Evolutionary conservation across 2,888 invertebrate genomes (phyloP).

Genomic region (Meta bourneti): DNA sequence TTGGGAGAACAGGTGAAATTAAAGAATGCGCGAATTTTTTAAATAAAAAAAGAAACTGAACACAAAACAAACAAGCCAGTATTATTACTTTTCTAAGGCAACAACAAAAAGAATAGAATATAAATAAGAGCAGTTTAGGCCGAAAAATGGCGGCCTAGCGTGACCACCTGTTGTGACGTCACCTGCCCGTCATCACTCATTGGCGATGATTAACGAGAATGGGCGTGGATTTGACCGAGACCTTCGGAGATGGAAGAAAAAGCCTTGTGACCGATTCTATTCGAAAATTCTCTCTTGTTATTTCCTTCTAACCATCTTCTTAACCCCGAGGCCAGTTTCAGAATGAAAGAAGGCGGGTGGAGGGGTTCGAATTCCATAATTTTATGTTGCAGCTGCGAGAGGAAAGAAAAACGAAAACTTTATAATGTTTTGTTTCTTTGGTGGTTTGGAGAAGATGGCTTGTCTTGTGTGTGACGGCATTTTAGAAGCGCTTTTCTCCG

Average conservation of each 20-base stretch:
- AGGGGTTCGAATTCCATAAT: constrained; percentile 39
- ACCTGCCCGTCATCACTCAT: constrained; percentile 73
- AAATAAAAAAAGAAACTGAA: background rate
- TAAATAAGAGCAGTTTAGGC: constrained; percentile 50
- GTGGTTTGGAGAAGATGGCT: background rate
- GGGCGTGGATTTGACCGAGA: constrained; percentile 64
- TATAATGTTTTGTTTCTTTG: background rate
- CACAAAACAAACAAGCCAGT: constrained; percentile 18
- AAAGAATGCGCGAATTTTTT: no score
- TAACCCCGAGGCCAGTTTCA: constrained; percentile 47
- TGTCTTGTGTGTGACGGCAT: background rate
- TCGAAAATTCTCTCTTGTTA: constrained; percentile 10
- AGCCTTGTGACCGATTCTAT: constrained; percentile 33
- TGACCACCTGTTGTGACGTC: constrained; percentile 75
- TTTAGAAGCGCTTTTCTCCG: background rate
- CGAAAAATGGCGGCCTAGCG: constrained; percentile 48
- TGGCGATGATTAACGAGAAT: constrained; percentile 71
- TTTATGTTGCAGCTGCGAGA: constrained; percentile 53
- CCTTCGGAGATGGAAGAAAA: constrained; percentile 23
- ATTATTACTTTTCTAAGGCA: background rate
- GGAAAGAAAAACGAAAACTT: constrained; percentile 1
- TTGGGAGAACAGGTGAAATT: no score
- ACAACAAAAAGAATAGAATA: constrained; percentile 41
- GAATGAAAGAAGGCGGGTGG: constrained; percentile 6
- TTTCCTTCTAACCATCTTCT: constrained; percentile 47